phyloP scores from a whole-genome alignment of 2,888 invertebrate genomes.

The Phengaris alcon region DNA sequence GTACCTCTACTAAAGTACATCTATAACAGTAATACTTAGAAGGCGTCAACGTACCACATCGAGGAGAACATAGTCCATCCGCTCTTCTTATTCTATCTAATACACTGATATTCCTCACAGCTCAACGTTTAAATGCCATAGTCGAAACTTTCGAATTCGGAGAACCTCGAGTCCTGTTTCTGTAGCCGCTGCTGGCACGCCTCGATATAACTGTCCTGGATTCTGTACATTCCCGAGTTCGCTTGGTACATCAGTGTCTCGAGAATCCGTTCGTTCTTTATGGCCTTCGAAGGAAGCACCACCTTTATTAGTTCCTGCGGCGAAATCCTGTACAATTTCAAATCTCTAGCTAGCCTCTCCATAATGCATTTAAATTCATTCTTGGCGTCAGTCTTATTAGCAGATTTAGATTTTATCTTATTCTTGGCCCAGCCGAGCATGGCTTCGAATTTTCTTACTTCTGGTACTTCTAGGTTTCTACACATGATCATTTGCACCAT shows the following conservation, averaged over 20 bases:
- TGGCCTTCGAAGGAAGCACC: slow-evolving; percentile 94
- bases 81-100: slow-evolving; percentile 70
- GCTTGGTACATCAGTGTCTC: slow-evolving; percentile 96
- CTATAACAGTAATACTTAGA: slow-evolving; percentile 78
- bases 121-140: slow-evolving; percentile 81
- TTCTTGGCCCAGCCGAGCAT: slow-evolving; percentile 95
- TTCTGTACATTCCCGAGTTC: slow-evolving; percentile 94
- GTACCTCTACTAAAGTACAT: slow-evolving; percentile 74
- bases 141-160: slow-evolving; percentile 90
- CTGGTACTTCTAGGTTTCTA: slow-evolving; percentile 92
- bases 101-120: slow-evolving; percentile 77
- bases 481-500: slow-evolving; percentile 97
- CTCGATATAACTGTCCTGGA: slow-evolving; percentile 92
- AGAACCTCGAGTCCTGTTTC: slow-evolving; percentile 92
- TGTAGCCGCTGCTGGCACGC: slow-evolving; percentile 92
- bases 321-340: slow-evolving; percentile 93
- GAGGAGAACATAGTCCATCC: slow-evolving; percentile 65
- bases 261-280: slow-evolving; percentile 93
- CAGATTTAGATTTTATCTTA: slow-evolving; percentile 88
- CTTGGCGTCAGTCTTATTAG: slow-evolving; percentile 89
- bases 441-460: slow-evolving; percentile 94
- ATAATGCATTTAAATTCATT: slow-evolving; percentile 95
- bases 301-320: slow-evolving; percentile 96
- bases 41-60: slow-evolving; percentile 73
- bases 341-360: slow-evolving; percentile 92